Evolutionary conservation across 2,797 vertebrate species (phyloP), one percentile per base, ranked within the genome.

Genomic region (Hydrocynus forskahlii): DNA sequence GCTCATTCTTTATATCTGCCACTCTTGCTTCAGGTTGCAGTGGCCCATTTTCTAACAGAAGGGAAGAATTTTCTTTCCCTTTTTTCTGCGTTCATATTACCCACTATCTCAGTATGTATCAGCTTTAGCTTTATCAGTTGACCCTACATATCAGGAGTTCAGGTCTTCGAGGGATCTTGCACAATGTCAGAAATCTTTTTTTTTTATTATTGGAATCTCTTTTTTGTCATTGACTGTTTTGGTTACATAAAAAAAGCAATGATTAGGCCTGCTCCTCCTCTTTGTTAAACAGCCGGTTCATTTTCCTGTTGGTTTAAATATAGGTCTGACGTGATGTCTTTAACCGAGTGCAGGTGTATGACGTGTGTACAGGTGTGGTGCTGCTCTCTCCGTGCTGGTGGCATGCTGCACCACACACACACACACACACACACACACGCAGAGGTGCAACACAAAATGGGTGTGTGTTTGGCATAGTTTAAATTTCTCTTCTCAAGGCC

Each of bases 211-310:
- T 35, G 35, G 9, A 5, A 25, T 17, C n/a, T 74, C 13, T 50
- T 38, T 74, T 68, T 74, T 68, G 40, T 52, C 21, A 19, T 73
- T 55, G 48, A 71, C 84, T 75, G 54, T 81, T 78, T 59, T 62
- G 35, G 60, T 79, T 84, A 75, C 81, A 84, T 75, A 83, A 79
- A 84, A 80, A 64, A 85, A 29, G 66, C 13, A 64, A 48, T 70
- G 25, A 76, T 76, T n/a, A 64, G 55, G 7, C 2, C 63, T 52
- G 16, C 40, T 89, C 92, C 89, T 86, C 93, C 92, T 92, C 88
- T 91, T 94, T 92, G 86, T 92, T 92, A 92, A 95, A 95, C 90
- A 94, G 73, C 75, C 62, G 75, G 14, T 68, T 82, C 80, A 80
- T 86, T 86, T 90, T 85, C 78, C 66, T 83, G 77, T 83, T 85